Evolutionary conservation across 2,888 invertebrate genomes (phyloP).

Genomic region (Sarcophaga carnaria): DNA sequence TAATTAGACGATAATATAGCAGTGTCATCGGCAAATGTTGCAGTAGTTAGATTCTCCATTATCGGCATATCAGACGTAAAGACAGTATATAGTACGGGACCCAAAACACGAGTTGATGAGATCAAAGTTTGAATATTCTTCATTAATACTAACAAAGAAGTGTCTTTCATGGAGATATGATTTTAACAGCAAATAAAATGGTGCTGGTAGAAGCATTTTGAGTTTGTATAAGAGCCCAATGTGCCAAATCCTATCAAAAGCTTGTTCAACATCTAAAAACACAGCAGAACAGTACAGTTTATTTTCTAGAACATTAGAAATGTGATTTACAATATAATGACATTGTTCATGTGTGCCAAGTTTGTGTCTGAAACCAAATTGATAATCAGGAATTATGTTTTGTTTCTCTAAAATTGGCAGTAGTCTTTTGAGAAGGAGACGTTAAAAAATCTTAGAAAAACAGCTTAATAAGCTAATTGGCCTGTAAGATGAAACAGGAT

Average conservation of each 20-base stretch:
- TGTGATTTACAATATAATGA: too few species aligned
- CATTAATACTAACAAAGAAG: conserved; percentile 7
- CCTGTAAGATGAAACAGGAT: not conserved
- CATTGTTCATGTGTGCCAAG: too few species aligned
- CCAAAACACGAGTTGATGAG: conserved; percentile 21
- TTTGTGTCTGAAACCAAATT: too few species aligned
- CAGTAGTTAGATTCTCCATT: conserved; percentile 1
- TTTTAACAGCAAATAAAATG: conserved; percentile 5
- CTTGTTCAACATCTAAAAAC: too few species aligned
- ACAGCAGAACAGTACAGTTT: too few species aligned
- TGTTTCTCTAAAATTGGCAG: too few species aligned
- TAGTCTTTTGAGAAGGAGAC: too few species aligned
- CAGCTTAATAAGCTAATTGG: not conserved
- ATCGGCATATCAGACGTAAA: conserved; percentile 46
- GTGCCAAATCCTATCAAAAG: too few species aligned
- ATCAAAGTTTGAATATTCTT: conserved; percentile 2
- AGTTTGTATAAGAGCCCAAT: not conserved
- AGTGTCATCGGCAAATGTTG: conserved; percentile 52
- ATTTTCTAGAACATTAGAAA: too few species aligned
- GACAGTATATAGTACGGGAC: conserved; percentile 39
- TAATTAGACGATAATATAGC: conserved; percentile 29
- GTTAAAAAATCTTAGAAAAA: too few species aligned
- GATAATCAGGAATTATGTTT: too few species aligned
- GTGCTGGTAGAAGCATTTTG: not conserved
- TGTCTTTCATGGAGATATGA: conserved; percentile 15